A percentile compares a stretch with the other conserved stretches of the same genome.
These are phyloP conservation scores for Amiota mariae DNA, from an alignment of 2,888 invertebrate genomes.

Conservation along the genomic window DNA sequence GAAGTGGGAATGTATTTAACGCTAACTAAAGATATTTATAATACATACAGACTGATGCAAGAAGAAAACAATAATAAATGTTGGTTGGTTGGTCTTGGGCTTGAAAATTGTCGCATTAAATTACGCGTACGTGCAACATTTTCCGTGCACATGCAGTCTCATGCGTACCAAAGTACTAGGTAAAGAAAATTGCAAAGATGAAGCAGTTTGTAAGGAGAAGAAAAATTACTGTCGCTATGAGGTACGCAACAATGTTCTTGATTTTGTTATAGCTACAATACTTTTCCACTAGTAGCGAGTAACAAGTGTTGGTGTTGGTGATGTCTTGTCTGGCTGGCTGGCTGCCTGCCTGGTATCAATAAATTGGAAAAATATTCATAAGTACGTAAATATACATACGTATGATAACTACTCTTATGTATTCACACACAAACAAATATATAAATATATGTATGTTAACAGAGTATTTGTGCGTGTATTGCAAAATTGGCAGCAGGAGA, in stretches of 20 bases:
- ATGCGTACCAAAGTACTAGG: no score
- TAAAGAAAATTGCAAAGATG: conserved; percentile 30
- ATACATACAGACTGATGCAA: conserved; percentile 16
- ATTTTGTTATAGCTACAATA: not conserved
- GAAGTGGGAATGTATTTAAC: conserved; percentile 26
- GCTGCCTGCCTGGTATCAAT: conserved; percentile 10
- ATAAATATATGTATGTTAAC: not conserved
- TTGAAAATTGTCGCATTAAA: conserved; percentile 68
- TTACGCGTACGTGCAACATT: conserved; percentile 53
- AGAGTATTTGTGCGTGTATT: not conserved
- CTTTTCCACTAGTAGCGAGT: no score
- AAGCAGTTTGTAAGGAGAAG: conserved; percentile 34
- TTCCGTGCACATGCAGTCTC: conserved; percentile 49
- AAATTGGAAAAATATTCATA: not conserved
- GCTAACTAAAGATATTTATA: conserved; percentile 26
- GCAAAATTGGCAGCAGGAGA: not conserved
- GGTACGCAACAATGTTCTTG: not conserved
- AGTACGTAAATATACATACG: no score
- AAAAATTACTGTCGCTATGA: conserved; percentile 55
- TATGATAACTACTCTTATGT: no score
- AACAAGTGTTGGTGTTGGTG: not conserved
- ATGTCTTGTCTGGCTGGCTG: not conserved
- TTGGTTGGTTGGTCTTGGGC: conserved; percentile 10
- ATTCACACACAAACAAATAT: no score
- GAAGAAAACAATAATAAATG: conserved; percentile 42